Conservation (phyloP, 2,888 invertebrate species). For the Formica aserva region DNA sequence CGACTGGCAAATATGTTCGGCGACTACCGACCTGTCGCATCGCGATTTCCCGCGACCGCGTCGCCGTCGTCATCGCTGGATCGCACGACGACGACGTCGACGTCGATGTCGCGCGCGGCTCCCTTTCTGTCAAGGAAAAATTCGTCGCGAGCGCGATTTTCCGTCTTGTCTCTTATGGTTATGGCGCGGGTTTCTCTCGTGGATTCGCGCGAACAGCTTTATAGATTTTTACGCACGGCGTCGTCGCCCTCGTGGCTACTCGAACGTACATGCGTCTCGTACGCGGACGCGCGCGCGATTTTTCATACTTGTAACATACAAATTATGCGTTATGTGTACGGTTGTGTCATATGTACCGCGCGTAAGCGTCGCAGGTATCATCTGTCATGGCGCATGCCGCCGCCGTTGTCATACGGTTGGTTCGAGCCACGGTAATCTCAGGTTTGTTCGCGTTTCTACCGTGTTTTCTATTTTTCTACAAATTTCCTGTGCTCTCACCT, state of each 20-base stretch:
- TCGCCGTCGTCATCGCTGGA: too few relatives aligned
- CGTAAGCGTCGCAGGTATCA: conserved; percentile 69
- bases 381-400: conserved; percentile 82
- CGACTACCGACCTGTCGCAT: background rate
- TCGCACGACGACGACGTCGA: background rate
- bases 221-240: too few relatives aligned
- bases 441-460: background rate
- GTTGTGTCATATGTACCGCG: conserved; percentile 18
- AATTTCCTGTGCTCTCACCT: background rate
- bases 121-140: background rate
- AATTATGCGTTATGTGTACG: background rate
- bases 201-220: too few relatives aligned
- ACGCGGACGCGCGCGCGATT: background rate
- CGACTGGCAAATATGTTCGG: conserved; percentile 45
- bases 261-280: background rate
- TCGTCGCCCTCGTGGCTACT: background rate
- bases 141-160: background rate
- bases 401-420: conserved; percentile 5
- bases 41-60: background rate
- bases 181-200: background rate
- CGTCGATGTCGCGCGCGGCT: background rate
- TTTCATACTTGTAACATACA: background rate
- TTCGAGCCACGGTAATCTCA: background rate
- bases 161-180: background rate
- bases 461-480: background rate